Evolutionary conservation across 2,113 vertebrate species (phyloP).

Genomic region (Coracopsis vasa): DNA sequence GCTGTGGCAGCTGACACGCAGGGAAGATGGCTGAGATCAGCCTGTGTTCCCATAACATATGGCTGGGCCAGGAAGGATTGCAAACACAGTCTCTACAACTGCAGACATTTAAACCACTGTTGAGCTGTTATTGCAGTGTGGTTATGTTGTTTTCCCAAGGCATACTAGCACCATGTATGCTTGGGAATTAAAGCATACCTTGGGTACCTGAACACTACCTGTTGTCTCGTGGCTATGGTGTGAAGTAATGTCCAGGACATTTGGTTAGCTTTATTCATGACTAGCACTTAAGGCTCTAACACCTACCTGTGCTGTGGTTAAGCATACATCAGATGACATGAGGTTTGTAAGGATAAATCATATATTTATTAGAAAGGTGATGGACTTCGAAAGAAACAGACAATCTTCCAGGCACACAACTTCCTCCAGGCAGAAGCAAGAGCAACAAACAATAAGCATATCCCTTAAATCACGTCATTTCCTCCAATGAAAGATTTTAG

Average conservation of each 20-base stretch:
- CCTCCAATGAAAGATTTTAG: neutral
- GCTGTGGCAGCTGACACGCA: neutral
- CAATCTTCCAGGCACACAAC: neutral
- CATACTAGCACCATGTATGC: neutral
- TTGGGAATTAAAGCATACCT: neutral
- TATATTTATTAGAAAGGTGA: neutral
- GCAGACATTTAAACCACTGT: neutral
- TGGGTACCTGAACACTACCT: neutral
- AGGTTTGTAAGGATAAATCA: neutral
- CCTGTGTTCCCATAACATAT: neutral
- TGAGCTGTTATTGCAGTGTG: neutral
- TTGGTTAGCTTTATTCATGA: neutral
- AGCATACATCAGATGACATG: neutral
- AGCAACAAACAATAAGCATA: neutral
- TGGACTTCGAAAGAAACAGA: neutral
- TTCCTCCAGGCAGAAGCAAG: neutral
- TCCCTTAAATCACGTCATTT: neutral
- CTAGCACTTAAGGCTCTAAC: neutral
- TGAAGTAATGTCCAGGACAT: neutral
- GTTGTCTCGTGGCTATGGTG: fast-evolving
- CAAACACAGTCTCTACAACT: neutral
- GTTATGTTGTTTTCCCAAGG: neutral
- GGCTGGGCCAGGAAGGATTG: neutral
- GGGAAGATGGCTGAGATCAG: neutral
- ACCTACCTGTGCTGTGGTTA: neutral